Percentiles rank a stretch among this genome's conserved stretches.
phyloP scores from a whole-genome alignment of 2,113 vertebrate species.

The Dryoscopus gambensis region DNA sequence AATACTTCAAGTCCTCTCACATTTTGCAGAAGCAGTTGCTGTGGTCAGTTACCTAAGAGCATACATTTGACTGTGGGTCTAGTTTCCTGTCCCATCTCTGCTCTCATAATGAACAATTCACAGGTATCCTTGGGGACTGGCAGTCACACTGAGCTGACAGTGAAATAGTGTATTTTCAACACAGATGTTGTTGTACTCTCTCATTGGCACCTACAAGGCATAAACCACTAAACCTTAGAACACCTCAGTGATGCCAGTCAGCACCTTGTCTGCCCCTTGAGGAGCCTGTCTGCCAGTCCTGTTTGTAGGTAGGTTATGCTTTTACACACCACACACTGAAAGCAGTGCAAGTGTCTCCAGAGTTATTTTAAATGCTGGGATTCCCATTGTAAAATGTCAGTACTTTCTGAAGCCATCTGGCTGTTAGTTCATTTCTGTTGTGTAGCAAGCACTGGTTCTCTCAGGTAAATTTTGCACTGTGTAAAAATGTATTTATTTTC shows the following conservation, averaged over 20 bases:
- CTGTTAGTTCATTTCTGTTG: neutral
- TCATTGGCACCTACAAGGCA: neutral
- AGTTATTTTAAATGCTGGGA: neutral
- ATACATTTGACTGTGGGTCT: neutral
- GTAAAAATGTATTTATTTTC: neutral
- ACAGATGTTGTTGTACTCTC: neutral
- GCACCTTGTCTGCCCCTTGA: neutral
- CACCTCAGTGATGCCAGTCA: neutral
- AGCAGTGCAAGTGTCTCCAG: neutral
- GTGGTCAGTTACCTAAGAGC: neutral
- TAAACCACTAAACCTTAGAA: neutral
- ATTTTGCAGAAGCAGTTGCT: neutral
- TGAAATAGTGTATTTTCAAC: neutral
- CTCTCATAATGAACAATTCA: neutral
- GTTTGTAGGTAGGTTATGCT: neutral
- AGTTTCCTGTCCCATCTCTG: neutral
- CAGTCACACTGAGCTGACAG: neutral
- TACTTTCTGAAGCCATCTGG: neutral
- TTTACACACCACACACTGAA: neutral
- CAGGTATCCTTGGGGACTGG: neutral
- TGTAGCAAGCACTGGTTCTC: neutral
- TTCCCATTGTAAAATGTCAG: neutral
- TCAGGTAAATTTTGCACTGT: neutral
- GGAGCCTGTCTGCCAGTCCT: neutral
- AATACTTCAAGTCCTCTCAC: neutral